Evolutionary conservation across 2,888 invertebrate species (phyloP).

Genomic region (Horisme vitalbata): DNA sequence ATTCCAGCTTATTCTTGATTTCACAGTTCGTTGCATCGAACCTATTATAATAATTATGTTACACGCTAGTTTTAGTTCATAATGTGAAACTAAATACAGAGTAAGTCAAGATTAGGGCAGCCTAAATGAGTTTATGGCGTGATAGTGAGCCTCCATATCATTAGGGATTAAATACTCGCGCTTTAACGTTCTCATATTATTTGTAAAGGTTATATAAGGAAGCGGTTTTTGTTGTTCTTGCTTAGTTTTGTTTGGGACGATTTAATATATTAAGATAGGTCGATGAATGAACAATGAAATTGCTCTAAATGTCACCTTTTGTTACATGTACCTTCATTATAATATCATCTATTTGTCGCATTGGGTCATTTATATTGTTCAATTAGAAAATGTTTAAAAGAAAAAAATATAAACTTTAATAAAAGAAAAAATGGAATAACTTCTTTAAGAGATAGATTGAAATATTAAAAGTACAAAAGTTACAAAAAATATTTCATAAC

Average conservation of each 20-base stretch:
- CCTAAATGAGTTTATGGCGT: conserved; percentile 77
- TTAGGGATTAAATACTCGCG: conserved; percentile 52
- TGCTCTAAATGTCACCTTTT: no score
- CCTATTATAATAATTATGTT: conserved; percentile 55
- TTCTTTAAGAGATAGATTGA: no score
- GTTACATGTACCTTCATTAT: no score
- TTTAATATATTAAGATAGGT: no score
- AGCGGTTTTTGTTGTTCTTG: background rate
- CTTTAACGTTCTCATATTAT: conserved; percentile 40
- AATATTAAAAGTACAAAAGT: background rate
- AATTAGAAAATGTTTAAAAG: no score
- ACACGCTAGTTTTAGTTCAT: conserved; percentile 53
- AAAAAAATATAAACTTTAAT: no score
- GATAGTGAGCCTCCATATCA: conserved; percentile 58
- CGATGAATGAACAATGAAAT: no score
- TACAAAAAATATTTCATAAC: conserved; percentile 45
- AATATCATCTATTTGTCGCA: no score
- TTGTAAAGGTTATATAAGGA: conserved; percentile 5
- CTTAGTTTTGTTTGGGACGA: no score
- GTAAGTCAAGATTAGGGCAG: conserved; percentile 61
- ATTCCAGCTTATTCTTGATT: no score
- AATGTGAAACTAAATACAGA: conserved; percentile 71
- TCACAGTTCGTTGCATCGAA: conserved; percentile 49
- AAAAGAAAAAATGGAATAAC: no score
- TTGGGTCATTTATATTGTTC: no score